Base-by-base conservation (phyloP, 1,140 invertebrate species). In the Rhopalosiphum maidis region DNA sequence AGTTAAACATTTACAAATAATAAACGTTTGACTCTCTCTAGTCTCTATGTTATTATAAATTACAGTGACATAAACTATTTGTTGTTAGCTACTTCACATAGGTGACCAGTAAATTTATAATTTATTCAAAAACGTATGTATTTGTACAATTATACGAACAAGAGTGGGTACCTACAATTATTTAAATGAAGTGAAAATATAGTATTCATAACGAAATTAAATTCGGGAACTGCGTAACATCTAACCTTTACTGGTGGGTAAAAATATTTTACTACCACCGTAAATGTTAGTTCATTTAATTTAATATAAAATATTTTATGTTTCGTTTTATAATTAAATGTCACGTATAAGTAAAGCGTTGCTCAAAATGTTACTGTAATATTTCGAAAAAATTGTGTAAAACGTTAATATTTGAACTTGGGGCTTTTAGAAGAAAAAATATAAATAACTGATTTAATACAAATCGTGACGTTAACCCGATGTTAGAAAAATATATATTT, bases 161-260 rank as follows among this genome's bases (percentile, higher is more conserved):
- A 43, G n/a, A 51, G 46, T 89, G 48, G 48, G n/a, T 54, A 54
- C 87, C n/a, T 35, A 30, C 46, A 54, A 89, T 89, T 89, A 89
- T 89, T 89, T 51, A 89, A 89, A 89, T 89, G 23, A 86, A 46
- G 87, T 89, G 87, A 89, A 54, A 89, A 89, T 89, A 89, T 54
- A 88, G 86, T 51, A 51, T 89, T 89, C 46, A 37, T 77, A 77
- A 30, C 48, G 21, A 89, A 89, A 89, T 89, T 89, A 54, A 89
- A 89, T 89, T 89, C 37, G 46, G n/a, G 3, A 54, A 89, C 48
- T 89, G 48, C 48, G 87, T 54, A 89, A 54, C 48, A 54, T 89
- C 48, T 89, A 89, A 89, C 87, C 48, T 89, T 89, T 89, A 37
- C 48, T 25, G 87, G 48, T 35, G n/a, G 35, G 48, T 35, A 89